Evolutionary conservation across 2,113 vertebrate species (phyloP).

Genomic region (Triplophysa rosa): DNA sequence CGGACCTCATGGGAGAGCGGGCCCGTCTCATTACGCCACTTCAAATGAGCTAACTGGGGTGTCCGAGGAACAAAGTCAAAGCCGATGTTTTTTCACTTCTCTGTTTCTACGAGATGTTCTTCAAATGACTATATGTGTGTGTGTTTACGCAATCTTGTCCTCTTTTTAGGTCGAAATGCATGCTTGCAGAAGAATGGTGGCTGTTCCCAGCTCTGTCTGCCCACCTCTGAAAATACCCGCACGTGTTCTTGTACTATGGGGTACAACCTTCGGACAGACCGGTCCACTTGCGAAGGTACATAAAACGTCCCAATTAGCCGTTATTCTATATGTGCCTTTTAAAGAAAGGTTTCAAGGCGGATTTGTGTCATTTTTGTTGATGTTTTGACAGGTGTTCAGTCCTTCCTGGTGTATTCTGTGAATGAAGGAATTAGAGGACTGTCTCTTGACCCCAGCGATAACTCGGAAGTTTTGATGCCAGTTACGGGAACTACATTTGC

Average conservation of each 20-base stretch:
- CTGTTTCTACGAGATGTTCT: neutral
- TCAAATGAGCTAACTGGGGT: slow-evolving; percentile 42
- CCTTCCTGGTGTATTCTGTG: slow-evolving; percentile 86
- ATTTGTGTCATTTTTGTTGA: neutral
- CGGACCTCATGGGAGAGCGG: slow-evolving; percentile 63
- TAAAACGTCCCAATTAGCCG: neutral
- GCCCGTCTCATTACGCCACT: slow-evolving; percentile 61
- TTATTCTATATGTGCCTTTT: neutral
- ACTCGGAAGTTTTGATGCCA: slow-evolving; percentile 84
- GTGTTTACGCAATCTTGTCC: no score
- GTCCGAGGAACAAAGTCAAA: slow-evolving; percentile 38
- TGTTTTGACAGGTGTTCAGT: slow-evolving; percentile 75
- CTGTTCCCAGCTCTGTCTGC: slow-evolving; percentile 86
- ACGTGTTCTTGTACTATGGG: slow-evolving; percentile 84
- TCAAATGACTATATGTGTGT: neutral
- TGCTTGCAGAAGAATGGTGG: slow-evolving; percentile 84
- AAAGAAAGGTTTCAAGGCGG: neutral
- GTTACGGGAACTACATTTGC: slow-evolving; percentile 81
- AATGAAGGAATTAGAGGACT: slow-evolving; percentile 85
- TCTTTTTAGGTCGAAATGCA: slow-evolving; percentile 77
- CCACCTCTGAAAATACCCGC: slow-evolving; percentile 80
- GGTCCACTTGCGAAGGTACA: slow-evolving; percentile 82
- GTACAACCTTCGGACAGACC: slow-evolving; percentile 82
- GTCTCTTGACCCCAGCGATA: slow-evolving; percentile 82
- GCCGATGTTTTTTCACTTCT: neutral